Base-by-base conservation (phyloP, 2,113 vertebrate genomes). In the Lontra canadensis region DNA sequence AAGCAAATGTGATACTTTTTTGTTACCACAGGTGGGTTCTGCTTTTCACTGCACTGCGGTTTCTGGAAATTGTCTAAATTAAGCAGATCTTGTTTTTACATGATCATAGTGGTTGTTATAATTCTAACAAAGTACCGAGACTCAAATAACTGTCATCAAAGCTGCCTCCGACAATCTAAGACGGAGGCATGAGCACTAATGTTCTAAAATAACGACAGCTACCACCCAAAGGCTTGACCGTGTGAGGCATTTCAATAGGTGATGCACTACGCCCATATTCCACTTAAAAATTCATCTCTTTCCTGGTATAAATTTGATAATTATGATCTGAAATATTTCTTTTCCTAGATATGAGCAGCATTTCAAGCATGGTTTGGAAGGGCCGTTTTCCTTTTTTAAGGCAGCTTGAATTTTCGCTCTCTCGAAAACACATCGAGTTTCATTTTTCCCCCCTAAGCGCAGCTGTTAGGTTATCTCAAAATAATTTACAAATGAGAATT, bases 401-500 rank as follows among this genome's bases (percentile, higher is more conserved):
- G 21, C 91, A 81, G 26, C 23, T 91, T 55, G 47, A 63, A 63
- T 88, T 81, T 89, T 81, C 15, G 49, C 29, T 36, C 49, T 49
- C 25, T 95, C 71, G 4, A 85, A 91, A 94, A 81, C 10, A 23
- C 2, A 34, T 4, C 78, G 31, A 79, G 59, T 65, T 57, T n/a
- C 67, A 52, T 74, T 93, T 82, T 49, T 57, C 47, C 8, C 25
- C 42, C 47, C 47, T 3, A n/a, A 52, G 88, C 88, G 36, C n/a
- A 83, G 23, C 63, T 83, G 3, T 85, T 73, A 7, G 84, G 14
- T 55, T 85, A 76, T 76, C 65, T 76, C 65, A 71, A n/a, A 73
- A 86, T 95, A 61, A 94, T 97, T 65, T 92, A 34, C 65, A 94
- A 71, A 49, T 88, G 49, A 74, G n/a, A 91, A 74, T 76, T 88